Evolutionary conservation across 2,797 vertebrate species (phyloP), one percentile per base, ranked within the genome.

Genomic region (Mormyrops attenuatus): DNA sequence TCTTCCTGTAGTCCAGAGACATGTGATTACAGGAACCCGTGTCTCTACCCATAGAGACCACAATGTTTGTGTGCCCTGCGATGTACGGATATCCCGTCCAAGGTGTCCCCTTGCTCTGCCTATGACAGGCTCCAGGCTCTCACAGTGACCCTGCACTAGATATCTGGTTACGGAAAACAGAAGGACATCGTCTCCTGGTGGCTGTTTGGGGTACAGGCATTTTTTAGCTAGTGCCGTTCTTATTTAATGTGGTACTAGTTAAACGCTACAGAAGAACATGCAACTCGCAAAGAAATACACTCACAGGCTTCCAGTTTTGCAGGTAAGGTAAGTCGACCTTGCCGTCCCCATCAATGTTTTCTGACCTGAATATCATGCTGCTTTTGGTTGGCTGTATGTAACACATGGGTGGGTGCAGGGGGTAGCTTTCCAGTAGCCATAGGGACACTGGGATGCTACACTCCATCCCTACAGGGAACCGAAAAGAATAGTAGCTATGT

Each of bases 371-470:
- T 91, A 98, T 94, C 91, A 96, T 96, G 97, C 98, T 99, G 47
- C 97, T 97, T 82, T 90, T 92, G 89, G 97, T 97, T 91, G 98
- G 98, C 89, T 95, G 97, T 90, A 99, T 96, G 90, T 97, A 98
- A 95, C 98, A 99, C 92, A 98, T 96, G 4, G 98, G 98, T 20
- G 97, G 96, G 50, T 97, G 96, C 93, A 94, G 95, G 1, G 98
- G 98, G 91, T 98, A 98, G 47, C 93, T 96, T 91, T 98, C 97
- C 93, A 98, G 96, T 57, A 98, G 93, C 98, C 98, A 99, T 69
- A 99, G 84, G 89, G 96, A 96, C 90, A 99, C 95, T 5, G 98
- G 98, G 90, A 98, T 97, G 94, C 97, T 97, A 90, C 97, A 98
- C 11, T 85, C 95, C 80, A 94, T 95, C 91, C 95, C 98, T 99